Evolutionary conservation across 2,113 vertebrate genomes (phyloP).

Genomic region (Aspidoscelis tigris): DNA sequence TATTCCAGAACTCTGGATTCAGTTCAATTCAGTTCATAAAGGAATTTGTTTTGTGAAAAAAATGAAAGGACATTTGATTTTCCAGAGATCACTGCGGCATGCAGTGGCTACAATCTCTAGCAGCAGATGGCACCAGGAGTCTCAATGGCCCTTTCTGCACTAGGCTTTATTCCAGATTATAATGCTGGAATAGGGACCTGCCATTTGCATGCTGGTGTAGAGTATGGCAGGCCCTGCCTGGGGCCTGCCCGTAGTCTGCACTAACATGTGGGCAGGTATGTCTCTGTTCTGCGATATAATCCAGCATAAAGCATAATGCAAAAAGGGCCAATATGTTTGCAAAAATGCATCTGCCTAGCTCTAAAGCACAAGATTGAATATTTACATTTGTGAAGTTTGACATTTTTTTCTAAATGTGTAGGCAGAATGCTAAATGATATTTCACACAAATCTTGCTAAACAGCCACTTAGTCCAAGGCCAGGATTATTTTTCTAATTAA

Average conservation of each 20-base stretch:
- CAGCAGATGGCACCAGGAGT: slow-evolving; percentile 4
- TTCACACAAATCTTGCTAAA: slow-evolving; percentile 5
- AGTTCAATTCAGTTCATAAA: neutral
- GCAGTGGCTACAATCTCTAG: neutral
- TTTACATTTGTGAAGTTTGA: neutral
- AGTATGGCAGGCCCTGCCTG: too few relatives aligned
- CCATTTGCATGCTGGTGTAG: too few relatives aligned
- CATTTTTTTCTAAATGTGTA: neutral
- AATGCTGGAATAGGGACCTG: too few relatives aligned
- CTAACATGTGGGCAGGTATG: too few relatives aligned
- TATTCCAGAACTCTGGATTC: neutral
- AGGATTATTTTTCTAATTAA: neutral
- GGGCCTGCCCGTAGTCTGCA: too few relatives aligned
- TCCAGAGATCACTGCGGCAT: neutral
- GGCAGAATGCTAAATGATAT: neutral
- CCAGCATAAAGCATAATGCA: too few relatives aligned
- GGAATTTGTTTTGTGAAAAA: neutral
- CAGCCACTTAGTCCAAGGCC: neutral
- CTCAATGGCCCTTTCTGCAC: neutral
- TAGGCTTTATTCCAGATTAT: too few relatives aligned
- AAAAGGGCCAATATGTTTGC: neutral
- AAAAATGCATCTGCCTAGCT: neutral
- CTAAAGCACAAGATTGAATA: neutral
- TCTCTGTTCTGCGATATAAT: too few relatives aligned
- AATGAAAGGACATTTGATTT: slow-evolving; percentile 1